Conservation (phyloP, 2,113 vertebrate genomes). For the Ciconia maguari region DNA sequence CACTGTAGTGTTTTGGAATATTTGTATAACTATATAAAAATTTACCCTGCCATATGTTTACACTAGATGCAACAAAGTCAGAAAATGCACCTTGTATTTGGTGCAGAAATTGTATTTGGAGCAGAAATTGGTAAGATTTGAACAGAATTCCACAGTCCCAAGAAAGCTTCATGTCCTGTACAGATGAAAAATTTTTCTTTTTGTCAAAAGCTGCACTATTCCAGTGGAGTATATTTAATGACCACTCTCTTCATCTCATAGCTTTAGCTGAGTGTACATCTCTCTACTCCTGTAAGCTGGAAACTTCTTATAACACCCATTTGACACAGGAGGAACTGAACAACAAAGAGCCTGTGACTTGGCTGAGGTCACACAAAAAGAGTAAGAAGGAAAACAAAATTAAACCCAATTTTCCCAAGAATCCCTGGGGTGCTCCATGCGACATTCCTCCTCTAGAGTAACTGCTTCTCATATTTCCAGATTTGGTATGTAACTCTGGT, state of each 20-base stretch:
- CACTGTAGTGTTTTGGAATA: not conserved
- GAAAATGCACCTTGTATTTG: not conserved
- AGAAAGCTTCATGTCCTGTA: not conserved
- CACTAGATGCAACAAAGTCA: not conserved
- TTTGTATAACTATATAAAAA: not conserved
- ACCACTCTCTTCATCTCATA: not conserved
- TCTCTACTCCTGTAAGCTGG: not conserved
- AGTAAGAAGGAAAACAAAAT: not conserved
- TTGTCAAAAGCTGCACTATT: not conserved
- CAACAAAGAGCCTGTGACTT: not conserved
- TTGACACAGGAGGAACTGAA: not conserved
- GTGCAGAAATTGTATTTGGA: not conserved
- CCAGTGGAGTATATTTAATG: not conserved
- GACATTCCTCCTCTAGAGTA: not conserved
- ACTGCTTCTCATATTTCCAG: not conserved
- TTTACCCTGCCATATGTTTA: not conserved
- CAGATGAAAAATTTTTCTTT: accelerated
- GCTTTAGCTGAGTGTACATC: not conserved
- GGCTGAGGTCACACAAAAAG: not conserved
- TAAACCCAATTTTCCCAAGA: not conserved
- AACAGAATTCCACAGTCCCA: not conserved
- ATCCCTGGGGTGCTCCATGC: not conserved
- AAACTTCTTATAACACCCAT: not conserved
- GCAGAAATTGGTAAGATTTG: not conserved
- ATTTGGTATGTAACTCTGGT: not conserved